Conservation (phyloP, 1,140 invertebrate species). For the Sinella curviseta region DNA sequence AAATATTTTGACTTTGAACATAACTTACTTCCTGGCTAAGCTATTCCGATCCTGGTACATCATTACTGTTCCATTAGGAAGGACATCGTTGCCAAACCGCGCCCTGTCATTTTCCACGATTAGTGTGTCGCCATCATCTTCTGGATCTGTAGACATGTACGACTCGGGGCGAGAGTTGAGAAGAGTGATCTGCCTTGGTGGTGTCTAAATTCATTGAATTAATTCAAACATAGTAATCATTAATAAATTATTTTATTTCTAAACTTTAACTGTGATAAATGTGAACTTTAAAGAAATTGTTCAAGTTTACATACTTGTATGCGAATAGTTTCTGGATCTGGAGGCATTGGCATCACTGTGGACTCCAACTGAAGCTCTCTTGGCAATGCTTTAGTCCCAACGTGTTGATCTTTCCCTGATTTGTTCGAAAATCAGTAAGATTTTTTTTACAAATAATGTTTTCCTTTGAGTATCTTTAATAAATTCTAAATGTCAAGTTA, state of each 20-base stretch:
- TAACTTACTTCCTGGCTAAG: not conserved
- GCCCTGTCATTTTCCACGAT: constrained; percentile 41
- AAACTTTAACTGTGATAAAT: not conserved
- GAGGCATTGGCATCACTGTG: constrained; percentile 64
- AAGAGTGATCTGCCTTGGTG: constrained; percentile 51
- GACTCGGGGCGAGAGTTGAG: constrained; percentile 27
- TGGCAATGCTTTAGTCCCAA: constrained; percentile 74
- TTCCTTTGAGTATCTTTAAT: too few relatives aligned
- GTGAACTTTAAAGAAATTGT: not conserved
- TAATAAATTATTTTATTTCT: constrained; percentile 9
- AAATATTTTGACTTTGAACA: not conserved
- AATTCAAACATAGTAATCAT: not conserved
- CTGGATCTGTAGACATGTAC: constrained; percentile 28
- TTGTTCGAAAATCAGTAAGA: constrained; percentile 24
- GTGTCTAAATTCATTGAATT: too few relatives aligned
- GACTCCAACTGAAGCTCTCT: constrained; percentile 81
- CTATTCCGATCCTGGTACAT: not conserved
- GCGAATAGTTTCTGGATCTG: constrained; percentile 68
- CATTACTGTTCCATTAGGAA: not conserved
- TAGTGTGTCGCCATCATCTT: constrained; percentile 45
- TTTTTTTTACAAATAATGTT: too few relatives aligned
- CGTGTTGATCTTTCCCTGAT: constrained; percentile 75
- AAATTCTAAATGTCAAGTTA: too few relatives aligned
- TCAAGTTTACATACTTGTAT: constrained; percentile 64
- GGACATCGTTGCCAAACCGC: constrained; percentile 30